phyloP scores from a whole-genome alignment of 2,113 vertebrate species.

The Cygnus buccinator region DNA sequence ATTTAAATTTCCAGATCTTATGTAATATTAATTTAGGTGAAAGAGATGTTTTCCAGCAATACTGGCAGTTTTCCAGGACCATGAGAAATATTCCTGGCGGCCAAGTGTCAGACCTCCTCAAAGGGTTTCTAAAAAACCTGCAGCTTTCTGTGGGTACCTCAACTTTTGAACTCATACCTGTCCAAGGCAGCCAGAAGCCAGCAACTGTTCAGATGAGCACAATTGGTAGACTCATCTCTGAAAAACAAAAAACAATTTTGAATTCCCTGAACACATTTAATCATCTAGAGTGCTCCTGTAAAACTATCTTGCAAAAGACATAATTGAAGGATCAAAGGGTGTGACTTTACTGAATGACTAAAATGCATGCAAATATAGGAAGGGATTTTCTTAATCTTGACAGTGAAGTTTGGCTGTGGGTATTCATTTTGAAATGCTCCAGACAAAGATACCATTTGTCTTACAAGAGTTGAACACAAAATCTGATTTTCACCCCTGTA shows the following conservation, averaged over 20 bases:
- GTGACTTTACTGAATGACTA: background rate
- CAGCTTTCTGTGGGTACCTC: accelerated
- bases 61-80: background rate
- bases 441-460: background rate
- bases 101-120: background rate
- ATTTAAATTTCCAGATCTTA: background rate
- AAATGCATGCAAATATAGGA: background rate
- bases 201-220: background rate
- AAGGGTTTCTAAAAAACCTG: background rate
- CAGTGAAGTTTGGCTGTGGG: background rate
- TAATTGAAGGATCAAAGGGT: background rate
- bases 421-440: background rate
- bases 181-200: background rate
- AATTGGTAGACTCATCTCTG: background rate
- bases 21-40: background rate
- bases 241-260: background rate
- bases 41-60: background rate
- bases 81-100: background rate
- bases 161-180: background rate
- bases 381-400: background rate
- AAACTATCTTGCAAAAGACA: background rate
- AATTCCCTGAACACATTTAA: background rate
- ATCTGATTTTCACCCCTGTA: background rate
- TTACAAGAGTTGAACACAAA: background rate
- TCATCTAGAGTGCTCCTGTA: background rate